A percentile compares a stretch with the other conserved stretches of the same genome.
Conservation (phyloP, 2,113 vertebrate species). For the Neomonachus schauinslandi region DNA sequence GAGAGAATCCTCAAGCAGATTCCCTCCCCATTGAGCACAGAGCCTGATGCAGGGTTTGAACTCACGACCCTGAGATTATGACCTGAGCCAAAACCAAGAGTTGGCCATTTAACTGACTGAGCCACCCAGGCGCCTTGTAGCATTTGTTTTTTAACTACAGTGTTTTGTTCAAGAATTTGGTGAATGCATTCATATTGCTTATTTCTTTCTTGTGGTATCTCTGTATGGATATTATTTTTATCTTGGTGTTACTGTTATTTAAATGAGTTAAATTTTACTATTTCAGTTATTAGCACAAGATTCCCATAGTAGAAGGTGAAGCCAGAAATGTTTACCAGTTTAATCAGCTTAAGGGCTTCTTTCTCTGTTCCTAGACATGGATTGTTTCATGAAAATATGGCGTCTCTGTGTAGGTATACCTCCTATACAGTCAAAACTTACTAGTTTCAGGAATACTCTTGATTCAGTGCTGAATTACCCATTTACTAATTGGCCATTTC, state of each 20-base stretch:
- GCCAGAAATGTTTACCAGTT: not conserved
- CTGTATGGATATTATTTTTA: not conserved
- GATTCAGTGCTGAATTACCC: not conserved
- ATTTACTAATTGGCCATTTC: not conserved
- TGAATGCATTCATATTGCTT: not conserved
- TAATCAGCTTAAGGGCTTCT: not conserved
- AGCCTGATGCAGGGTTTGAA: not conserved
- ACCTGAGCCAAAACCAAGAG: not conserved
- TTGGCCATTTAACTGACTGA: not conserved
- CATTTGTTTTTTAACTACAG: not conserved
- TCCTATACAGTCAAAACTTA: not conserved
- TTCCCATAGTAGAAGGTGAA: not conserved
- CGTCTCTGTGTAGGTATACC: too few species aligned
- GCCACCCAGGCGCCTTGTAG: not conserved
- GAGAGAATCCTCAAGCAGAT: not conserved
- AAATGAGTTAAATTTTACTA: not conserved
- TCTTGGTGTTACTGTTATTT: not conserved
- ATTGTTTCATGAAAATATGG: not conserved
- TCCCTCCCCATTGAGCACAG: not conserved
- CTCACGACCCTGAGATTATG: not conserved
- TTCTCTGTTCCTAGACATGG: not conserved
- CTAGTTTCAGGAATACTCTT: not conserved
- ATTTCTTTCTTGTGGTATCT: not conserved
- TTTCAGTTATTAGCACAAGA: not conserved
- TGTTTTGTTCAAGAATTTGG: not conserved